Base-by-base conservation (phyloP, 92 coral and sea anemone genomes). In the Chrysogorgia sp. region DNA sequence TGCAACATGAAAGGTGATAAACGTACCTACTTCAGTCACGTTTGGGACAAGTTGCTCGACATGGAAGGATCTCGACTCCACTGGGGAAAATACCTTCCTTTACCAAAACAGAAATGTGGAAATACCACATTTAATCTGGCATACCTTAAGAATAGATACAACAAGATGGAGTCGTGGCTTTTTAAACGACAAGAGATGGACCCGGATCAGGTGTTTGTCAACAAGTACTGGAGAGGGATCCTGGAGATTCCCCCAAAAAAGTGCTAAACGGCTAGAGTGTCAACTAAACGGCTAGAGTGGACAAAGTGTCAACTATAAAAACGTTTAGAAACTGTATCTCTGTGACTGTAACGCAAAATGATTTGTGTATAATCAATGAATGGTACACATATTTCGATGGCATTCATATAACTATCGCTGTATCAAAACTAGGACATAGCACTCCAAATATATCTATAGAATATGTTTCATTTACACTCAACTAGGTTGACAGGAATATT, bases 1-100 rank as follows among this genome's bases (percentile, higher is more conserved):
- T 66, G 60, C 81, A 89, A 89, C 75, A 79, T 41, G 67, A 15
- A 28, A 15, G 93, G 93, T 4, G 80, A 82, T 63, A 37, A 26
- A 23, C 81, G 93, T 24, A 26, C 48, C 29, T 87, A 77, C 68
- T 89, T 87, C 75, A 58, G 86, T 20, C 63, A 37, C 43, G 78
- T 86, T 71, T 89, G 93, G 93, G 79, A 87, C 63, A 87, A 28
- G 8, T 34, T 89, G 30, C 79, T 89, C 15, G 86, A 62, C 22
- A 69, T 87, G 9, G 81, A 85, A 19, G 82, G 88, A 22, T 64
- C 88, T 17, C 89, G 94, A 30, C 91, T 87, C 19, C 91, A 90
- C 77, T 90, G 94, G 94, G 91, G 94, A 1, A 90, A 90, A 82
- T 87, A 87, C 76, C 91, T 90, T 76, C 94, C 94, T 10, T 21